Base-by-base conservation (phyloP, 2,797 vertebrate species). In the Hapalemur alaotrensis region DNA sequence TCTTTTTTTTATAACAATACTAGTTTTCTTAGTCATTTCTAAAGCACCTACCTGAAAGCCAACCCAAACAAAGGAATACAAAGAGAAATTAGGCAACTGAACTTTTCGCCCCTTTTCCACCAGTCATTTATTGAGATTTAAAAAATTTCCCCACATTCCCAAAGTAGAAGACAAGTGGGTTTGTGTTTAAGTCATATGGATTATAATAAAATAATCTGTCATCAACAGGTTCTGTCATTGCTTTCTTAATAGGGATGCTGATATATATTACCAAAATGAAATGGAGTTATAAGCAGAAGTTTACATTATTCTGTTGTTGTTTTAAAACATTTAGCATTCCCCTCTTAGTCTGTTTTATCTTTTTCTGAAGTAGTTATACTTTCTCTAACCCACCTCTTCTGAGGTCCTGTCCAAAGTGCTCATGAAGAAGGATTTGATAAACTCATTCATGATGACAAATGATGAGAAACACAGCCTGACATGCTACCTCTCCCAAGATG, bases 191-290 rank as follows among this genome's bases (percentile, higher is more conserved):
- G 3, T 95, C 35, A 50, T 54, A 50, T 46, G 52, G 11, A 76
- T 93, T 85, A 91, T 12, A 93, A 35, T 48, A 92, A 92, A 73
- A 93, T 73, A 79, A 93, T 82, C 46, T 80, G 17, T 32, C 30
- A 61, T 75, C 35, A 81, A 30, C 11, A 91, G 10, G 12, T 46
- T 93, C 38, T 89, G 70, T 57, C 87, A 78, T 80, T 93, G 7
- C 11, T 85, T 57, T 93, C 72, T 82, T 83, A 50, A 35, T 59
- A 75, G 78, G 20, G 4, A 83, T 81, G 17, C 10, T 83, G 25
- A 50, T 46, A 6, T 50, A 50, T 20, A 46, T 81, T 63, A 61
- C 28, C 15, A 87, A 88, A 41, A 72, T 85, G 46, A 76, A 87
- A 88, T 15, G 23, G 87, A 50, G 23, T 72, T 67, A 48, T 11